These are phyloP conservation scores for Vulpes vulpes DNA, from an alignment of 2,113 vertebrate genomes.

Conservation along the genomic window DNA sequence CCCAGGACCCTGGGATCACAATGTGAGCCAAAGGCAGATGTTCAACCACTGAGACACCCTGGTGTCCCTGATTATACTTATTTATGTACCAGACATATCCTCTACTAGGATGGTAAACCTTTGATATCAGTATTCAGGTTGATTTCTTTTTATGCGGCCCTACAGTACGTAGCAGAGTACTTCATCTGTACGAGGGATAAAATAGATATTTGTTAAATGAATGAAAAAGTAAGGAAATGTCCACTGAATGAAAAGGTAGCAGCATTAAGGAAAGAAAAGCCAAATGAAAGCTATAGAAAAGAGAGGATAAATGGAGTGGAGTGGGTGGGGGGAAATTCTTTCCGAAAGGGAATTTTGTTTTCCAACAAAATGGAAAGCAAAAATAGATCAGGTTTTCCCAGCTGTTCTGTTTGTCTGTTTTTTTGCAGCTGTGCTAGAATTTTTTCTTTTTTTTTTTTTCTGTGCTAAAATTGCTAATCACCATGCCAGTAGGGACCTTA, in stretches of 20 bases:
- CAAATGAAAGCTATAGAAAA: not conserved
- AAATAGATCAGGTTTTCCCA: conserved; percentile 53
- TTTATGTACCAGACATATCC: not conserved
- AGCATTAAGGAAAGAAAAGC: not conserved
- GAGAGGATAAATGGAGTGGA: not conserved
- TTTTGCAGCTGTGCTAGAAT: conserved; percentile 12
- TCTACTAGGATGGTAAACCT: not conserved
- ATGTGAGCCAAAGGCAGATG: too few relatives aligned
- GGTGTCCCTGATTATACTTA: not conserved
- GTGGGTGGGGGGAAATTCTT: not conserved
- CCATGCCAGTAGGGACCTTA: accelerated
- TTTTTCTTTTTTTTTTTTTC: not conserved
- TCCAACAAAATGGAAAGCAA: conserved; percentile 71
- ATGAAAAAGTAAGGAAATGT: not conserved
- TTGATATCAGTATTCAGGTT: not conserved
- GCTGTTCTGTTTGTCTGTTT: conserved; percentile 39
- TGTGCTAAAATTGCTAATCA: not conserved
- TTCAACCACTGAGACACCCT: too few relatives aligned
- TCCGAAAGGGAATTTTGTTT: conserved; percentile 69
- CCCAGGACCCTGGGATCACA: too few relatives aligned
- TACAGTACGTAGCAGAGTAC: not conserved
- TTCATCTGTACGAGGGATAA: not conserved
- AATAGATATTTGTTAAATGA: not conserved
- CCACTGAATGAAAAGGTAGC: not conserved
- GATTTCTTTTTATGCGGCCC: not conserved